phyloP scores from a whole-genome alignment of 2,113 vertebrate species.

The Oxygymnocypris stewartii region DNA sequence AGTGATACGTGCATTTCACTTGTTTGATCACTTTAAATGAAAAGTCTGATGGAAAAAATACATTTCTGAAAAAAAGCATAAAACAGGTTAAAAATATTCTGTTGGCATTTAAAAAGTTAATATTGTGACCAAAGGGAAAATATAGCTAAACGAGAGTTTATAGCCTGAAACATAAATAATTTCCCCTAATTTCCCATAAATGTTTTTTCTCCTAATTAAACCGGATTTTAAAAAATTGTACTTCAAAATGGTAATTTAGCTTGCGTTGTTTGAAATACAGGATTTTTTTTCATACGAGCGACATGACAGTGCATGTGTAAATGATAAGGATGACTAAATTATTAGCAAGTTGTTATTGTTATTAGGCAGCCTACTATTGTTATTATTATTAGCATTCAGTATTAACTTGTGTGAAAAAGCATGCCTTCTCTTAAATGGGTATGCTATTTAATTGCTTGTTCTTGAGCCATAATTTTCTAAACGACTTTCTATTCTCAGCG shows the following conservation, averaged over 20 bases:
- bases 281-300: not conserved
- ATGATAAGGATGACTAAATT: not conserved
- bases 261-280: not conserved
- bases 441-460: not conserved
- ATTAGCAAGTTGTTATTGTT: not conserved
- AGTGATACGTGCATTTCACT: not conserved
- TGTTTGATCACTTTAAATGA: not conserved
- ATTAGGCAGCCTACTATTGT: not conserved
- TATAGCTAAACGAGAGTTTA: not conserved
- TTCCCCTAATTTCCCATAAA: too few species aligned
- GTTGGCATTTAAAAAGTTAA: not conserved
- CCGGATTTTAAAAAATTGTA: not conserved
- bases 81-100: not conserved
- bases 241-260: not conserved
- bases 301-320: not conserved
- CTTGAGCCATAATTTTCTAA: not conserved
- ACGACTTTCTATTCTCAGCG: constrained; percentile 60
- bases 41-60: not conserved
- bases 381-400: not conserved
- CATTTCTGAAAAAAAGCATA: not conserved
- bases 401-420: not conserved
- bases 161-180: not conserved
- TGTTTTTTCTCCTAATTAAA: too few species aligned
- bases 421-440: not conserved
- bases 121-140: not conserved